Percentiles rank a stretch among this genome's conserved stretches.
Conservation (phyloP, 2,113 vertebrate genomes). For the Mungos mungo region DNA sequence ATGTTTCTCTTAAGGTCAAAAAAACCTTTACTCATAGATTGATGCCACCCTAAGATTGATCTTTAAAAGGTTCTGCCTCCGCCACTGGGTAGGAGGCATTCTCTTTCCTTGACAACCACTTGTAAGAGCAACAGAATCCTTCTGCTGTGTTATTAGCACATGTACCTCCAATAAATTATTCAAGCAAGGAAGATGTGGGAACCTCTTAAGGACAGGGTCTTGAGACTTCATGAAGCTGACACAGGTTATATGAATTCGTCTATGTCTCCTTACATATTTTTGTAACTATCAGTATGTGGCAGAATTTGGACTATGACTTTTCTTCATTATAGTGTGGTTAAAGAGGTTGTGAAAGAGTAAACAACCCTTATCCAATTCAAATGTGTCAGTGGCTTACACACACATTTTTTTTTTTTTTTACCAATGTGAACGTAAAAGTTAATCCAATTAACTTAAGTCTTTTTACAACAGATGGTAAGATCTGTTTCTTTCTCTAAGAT, state of each 20-base stretch:
- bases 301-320: background rate
- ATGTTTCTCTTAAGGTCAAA: background rate
- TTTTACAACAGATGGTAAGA: slow-evolving; percentile 1
- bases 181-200: background rate
- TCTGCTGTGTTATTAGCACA: background rate
- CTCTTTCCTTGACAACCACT: background rate
- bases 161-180: background rate
- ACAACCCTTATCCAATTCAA: background rate
- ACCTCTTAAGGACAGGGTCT: background rate
- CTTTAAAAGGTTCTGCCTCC: background rate
- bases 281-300: background rate
- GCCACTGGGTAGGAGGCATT: background rate
- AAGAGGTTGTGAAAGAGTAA: background rate
- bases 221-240: background rate
- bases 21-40: background rate
- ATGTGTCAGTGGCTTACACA: background rate
- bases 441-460: slow-evolving; percentile 26
- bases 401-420: background rate
- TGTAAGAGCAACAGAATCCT: background rate
- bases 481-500: background rate
- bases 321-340: background rate
- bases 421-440: background rate
- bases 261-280: background rate
- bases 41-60: background rate
- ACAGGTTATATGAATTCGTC: background rate